These are phyloP conservation scores for Eupithecia pulchellata DNA, from an alignment of 2,888 invertebrate species.

Conservation along the genomic window DNA sequence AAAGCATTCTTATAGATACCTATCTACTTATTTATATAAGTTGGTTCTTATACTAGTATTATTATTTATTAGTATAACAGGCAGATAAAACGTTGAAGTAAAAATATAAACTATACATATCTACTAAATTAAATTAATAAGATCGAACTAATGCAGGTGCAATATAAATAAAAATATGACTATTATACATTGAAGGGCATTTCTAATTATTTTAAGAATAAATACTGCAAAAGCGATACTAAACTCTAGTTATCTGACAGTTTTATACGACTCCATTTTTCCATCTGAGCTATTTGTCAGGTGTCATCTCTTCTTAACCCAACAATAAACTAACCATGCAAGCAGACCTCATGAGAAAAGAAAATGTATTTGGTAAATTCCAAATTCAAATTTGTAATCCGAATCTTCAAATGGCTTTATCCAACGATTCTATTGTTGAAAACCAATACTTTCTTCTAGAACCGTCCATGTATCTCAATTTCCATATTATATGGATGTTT, in stretches of 20 bases:
- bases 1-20: too few species aligned
- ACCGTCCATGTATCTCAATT: conserved; percentile 58
- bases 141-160: too few species aligned
- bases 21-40: too few species aligned
- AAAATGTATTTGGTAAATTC: conserved; percentile 43
- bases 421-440: conserved; percentile 58
- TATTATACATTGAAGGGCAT: too few species aligned
- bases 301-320: neutral
- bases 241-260: neutral
- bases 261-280: neutral
- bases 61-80: too few species aligned
- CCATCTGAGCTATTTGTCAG: neutral
- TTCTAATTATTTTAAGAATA: too few species aligned
- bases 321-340: conserved; percentile 11
- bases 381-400: conserved; percentile 63
- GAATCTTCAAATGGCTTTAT: conserved; percentile 69
- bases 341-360: conserved; percentile 38
- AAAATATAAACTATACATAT: too few species aligned
- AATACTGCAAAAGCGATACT: too few species aligned
- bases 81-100: too few species aligned
- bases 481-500: conserved; percentile 39
- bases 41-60: too few species aligned
- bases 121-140: too few species aligned
- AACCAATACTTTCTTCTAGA: conserved; percentile 53
- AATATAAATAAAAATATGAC: too few species aligned